Evolutionary conservation across 1,140 invertebrate species (phyloP), one percentile per base, ranked within the genome.

Genomic region (Drosophila bocki): DNA sequence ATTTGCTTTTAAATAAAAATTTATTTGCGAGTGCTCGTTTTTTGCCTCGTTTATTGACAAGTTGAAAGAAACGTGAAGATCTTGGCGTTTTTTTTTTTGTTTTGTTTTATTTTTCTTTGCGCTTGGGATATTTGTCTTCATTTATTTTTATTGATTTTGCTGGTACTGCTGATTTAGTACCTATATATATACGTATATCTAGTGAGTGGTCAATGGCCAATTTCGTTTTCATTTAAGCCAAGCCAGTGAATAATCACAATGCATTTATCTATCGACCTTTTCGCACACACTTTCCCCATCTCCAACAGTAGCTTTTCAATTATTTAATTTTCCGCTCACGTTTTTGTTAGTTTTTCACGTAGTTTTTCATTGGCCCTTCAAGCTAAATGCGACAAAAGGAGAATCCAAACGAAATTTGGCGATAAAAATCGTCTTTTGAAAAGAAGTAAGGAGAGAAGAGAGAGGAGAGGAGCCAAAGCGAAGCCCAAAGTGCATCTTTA

Each of bases 311-410:
- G 81, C 78, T 81, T 78, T 88, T 90, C 85, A 88, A 88, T 88
- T 88, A 88, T 88, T 88, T 88, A 88, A 88, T 88, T 88, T 88
- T 88, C 84, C 84, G 80, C 84, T 88, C 84, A 88, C 84, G 84
- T 88, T 90, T 77, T 77, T 67, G 60, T 76, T 59, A 65, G 60
- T 53, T 65, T 76, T 76, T 67, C 61, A 72, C 70, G 70, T 74
- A 60, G 70, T 76, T 59, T 67, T 67, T 50, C 75, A 74, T 88
- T 83, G 69, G 53, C 68, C 56, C 68, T 74, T 17, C 37, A 48
- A 53, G 70, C 70, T 74, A 72, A 74, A 37, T 75, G 79, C 79
- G 79, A 82, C 83, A 84, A 78, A 72, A 60, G 45, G 45, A 78
- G 88, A 83, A 70, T 68, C 67, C 67, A 53, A 84, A 67, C 54